Conservation (phyloP, 2,888 invertebrate genomes). For the Dendrolimus houi region DNA sequence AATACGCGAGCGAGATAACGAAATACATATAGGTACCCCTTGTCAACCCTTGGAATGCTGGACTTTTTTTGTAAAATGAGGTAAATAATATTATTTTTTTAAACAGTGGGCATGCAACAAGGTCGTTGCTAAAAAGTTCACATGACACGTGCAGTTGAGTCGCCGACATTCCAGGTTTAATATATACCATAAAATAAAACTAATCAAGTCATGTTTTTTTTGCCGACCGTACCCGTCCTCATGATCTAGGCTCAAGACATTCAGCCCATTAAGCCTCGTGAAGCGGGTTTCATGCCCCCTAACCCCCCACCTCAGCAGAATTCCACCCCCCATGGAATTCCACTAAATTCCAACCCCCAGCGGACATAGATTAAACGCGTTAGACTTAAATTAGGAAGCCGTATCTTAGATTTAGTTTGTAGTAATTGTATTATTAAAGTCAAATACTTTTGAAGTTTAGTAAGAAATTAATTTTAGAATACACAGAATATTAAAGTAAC, state of each 20-base stretch:
- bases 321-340: slow-evolving; percentile 11
- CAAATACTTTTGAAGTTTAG: neutral
- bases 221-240: slow-evolving; percentile 36
- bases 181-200: neutral
- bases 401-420: slow-evolving; percentile 5
- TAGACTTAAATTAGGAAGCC: slow-evolving; percentile 28
- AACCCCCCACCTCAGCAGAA: slow-evolving; percentile 20
- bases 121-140: too few relatives aligned
- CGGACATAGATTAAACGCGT: slow-evolving; percentile 31
- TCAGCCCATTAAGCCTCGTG: slow-evolving; percentile 69
- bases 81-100: too few relatives aligned
- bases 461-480: too few relatives aligned
- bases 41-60: too few relatives aligned
- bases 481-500: too few relatives aligned
- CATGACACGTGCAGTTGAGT: too few relatives aligned
- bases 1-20: too few relatives aligned
- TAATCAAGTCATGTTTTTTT: slow-evolving; percentile 9
- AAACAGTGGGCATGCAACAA: too few relatives aligned
- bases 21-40: too few relatives aligned
- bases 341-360: slow-evolving; percentile 22
- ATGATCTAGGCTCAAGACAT: slow-evolving; percentile 69
- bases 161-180: too few relatives aligned
- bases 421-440: neutral
- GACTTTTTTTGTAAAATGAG: too few relatives aligned
- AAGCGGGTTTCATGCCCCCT: slow-evolving; percentile 34